Percentiles rank a stretch among this genome's conserved stretches.
Conservation (phyloP, 2,888 invertebrate species). For the Iselma pallidipennis region DNA sequence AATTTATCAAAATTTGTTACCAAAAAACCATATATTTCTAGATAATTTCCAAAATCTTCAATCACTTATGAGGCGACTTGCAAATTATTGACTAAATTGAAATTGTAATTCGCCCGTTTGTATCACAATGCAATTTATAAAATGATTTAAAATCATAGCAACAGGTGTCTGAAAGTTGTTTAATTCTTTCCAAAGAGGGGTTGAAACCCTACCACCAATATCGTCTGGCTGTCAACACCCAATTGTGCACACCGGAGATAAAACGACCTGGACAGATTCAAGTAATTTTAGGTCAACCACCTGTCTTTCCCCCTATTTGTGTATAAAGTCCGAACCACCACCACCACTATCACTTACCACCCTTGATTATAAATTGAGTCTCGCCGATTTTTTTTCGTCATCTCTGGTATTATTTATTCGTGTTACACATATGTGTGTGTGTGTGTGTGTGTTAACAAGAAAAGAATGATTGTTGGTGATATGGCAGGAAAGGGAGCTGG, state of each 20-base stretch:
- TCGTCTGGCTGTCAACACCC: slow-evolving; percentile 12
- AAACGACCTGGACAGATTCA: background rate
- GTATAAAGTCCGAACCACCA: background rate
- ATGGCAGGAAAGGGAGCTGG: slow-evolving; percentile 22
- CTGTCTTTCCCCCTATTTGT: slow-evolving; percentile 7
- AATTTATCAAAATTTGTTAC: too few species aligned
- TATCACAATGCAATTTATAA: too few species aligned
- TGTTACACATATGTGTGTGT: too few species aligned
- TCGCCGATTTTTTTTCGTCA: background rate
- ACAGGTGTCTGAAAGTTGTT: background rate
- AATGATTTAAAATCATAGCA: background rate
- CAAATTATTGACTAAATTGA: too few species aligned
- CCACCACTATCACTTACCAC: background rate
- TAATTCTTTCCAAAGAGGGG: background rate
- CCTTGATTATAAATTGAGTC: background rate
- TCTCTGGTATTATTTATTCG: too few species aligned
- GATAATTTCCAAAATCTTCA: too few species aligned
- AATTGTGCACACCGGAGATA: slow-evolving; percentile 5
- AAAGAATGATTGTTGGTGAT: slow-evolving; percentile 10
- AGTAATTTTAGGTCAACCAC: slow-evolving; percentile 18
- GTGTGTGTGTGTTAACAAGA: too few species aligned
- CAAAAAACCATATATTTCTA: too few species aligned
- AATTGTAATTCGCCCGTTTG: too few species aligned
- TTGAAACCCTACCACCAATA: slow-evolving; percentile 10
- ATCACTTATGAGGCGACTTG: too few species aligned